Evolutionary conservation across 2,113 vertebrate genomes (phyloP).

Genomic region (Hypomesus transpacificus): DNA sequence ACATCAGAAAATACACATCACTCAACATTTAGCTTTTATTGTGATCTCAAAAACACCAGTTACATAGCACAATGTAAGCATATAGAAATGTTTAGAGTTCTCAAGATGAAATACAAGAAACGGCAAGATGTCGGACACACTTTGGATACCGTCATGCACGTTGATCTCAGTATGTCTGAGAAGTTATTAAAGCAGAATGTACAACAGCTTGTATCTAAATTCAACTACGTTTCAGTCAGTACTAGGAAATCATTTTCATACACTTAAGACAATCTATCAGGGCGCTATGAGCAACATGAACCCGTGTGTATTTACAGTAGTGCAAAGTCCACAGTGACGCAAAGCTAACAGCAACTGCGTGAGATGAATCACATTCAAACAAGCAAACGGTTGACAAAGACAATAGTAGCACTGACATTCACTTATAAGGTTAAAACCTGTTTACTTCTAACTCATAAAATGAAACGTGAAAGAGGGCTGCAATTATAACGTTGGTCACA

Average conservation of each 20-base stretch:
- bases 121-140: constrained; percentile 24
- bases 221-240: constrained; percentile 41
- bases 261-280: constrained; percentile 34
- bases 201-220: constrained; percentile 54
- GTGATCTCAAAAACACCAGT: constrained; percentile 56
- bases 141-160: constrained; percentile 58
- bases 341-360: constrained; percentile 32
- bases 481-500: too few species aligned
- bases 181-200: constrained; percentile 56
- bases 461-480: constrained; percentile 25
- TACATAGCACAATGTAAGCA: constrained; percentile 58
- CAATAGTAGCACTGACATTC: constrained; percentile 49
- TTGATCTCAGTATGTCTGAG: constrained; percentile 20
- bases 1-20: background rate
- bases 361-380: constrained; percentile 36
- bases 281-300: constrained; percentile 35
- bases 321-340: constrained; percentile 47
- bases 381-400: constrained; percentile 42
- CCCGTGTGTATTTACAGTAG: constrained; percentile 31
- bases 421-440: constrained; percentile 40
- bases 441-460: constrained; percentile 41
- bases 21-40: constrained; percentile 56
- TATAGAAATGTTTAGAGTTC: constrained; percentile 21
- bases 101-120: constrained; percentile 17
- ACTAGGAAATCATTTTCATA: background rate